These are phyloP conservation scores for Acromyrmex echinatior DNA, from an alignment of 1,140 invertebrate genomes.

Conservation along the genomic window DNA sequence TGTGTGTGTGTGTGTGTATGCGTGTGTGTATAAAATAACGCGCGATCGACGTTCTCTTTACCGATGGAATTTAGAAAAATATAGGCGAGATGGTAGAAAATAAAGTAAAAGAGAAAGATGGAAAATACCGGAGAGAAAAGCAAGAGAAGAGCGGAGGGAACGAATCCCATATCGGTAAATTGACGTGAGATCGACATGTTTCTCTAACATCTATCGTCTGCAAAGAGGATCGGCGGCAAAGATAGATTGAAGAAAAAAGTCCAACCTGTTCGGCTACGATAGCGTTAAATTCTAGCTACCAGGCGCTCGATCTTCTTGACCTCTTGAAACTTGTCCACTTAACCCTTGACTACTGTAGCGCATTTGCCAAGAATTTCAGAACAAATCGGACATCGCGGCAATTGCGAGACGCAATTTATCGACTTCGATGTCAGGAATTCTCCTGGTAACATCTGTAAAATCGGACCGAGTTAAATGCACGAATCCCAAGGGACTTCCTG, in stretches of 20 bases:
- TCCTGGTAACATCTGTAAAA: not conserved
- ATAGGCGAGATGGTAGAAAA: constrained; percentile 2
- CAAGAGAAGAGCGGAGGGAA: too few species aligned
- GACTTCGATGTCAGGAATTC: not conserved
- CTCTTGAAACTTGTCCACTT: constrained; percentile 41
- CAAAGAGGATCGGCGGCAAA: constrained; percentile 18
- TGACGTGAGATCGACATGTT: constrained; percentile 48
- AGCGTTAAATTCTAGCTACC: constrained; percentile 31
- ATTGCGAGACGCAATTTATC: constrained; percentile 4
- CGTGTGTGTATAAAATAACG: constrained; percentile 23
- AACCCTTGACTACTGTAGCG: constrained; percentile 23
- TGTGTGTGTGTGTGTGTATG: not conserved
- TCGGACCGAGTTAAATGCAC: not conserved
- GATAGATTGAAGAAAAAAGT: constrained; percentile 22
- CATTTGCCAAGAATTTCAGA: constrained; percentile 22
- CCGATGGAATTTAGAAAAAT: constrained; percentile 51
- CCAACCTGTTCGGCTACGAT: not conserved
- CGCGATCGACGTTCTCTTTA: constrained; percentile 35
- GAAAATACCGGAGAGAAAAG: not conserved
- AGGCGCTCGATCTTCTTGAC: constrained; percentile 33
- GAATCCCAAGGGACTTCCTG: not conserved
- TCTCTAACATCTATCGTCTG: constrained; percentile 26
- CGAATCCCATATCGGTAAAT: constrained; percentile 38
- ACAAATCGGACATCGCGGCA: constrained; percentile 10
- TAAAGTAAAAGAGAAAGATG: not conserved